A percentile compares a stretch with the other conserved stretches of the same genome.
These are phyloP conservation scores for Drosophila carrolli DNA, from an alignment of 1,140 invertebrate genomes.

Conservation along the genomic window DNA sequence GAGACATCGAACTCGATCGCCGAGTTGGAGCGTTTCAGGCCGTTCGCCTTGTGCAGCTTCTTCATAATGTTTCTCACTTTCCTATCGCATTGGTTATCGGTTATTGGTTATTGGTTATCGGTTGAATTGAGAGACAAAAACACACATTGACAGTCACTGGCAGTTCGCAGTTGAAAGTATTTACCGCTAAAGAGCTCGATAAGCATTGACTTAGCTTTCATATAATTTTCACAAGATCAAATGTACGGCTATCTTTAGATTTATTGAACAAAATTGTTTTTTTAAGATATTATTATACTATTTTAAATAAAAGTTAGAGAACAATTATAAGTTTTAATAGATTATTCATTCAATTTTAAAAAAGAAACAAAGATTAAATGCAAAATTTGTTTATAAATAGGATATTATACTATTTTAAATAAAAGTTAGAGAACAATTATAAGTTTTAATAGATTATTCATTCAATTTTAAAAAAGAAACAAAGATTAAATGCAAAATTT, in stretches of 20 bases:
- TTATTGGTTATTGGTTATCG: slow-evolving; percentile 12
- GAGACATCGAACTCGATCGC: slow-evolving; percentile 90
- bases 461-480: no score
- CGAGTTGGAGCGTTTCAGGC: slow-evolving; percentile 88
- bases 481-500: not conserved
- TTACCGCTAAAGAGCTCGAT: not conserved
- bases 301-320: no score
- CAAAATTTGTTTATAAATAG: not conserved
- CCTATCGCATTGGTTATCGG: slow-evolving; percentile 37
- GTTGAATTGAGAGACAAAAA: slow-evolving; percentile 29
- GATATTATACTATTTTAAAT: no score
- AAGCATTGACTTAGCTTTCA: slow-evolving; percentile 2
- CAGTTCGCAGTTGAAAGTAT: not conserved
- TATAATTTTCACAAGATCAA: no score
- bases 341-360: no score
- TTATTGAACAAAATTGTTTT: no score
- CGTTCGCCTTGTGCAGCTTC: slow-evolving; percentile 83
- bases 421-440: no score
- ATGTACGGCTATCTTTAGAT: no score
- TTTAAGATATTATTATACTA: no score
- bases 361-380: not conserved
- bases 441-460: no score
- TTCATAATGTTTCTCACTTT: slow-evolving; percentile 83
- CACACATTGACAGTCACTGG: slow-evolving; percentile 21
- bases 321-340: no score